Conservation (phyloP, 2,888 invertebrate genomes). For the Cerastoderma edule region DNA sequence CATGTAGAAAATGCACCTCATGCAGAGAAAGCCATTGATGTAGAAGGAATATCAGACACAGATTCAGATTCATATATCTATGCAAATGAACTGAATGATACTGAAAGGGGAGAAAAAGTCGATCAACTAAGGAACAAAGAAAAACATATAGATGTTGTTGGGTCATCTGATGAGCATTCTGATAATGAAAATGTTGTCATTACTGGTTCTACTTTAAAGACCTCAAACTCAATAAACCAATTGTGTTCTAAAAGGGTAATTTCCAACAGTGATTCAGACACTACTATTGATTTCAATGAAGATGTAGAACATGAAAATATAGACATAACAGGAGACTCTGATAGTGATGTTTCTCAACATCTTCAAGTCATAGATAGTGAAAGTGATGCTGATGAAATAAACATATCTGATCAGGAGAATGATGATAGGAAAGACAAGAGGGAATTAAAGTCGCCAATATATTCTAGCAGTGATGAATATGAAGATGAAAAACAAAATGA, state of each 20-base stretch:
- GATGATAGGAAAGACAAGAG: not conserved
- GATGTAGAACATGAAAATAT: not conserved
- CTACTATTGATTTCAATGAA: not conserved
- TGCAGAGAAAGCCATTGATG: slow-evolving; percentile 32
- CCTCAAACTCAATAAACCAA: not conserved
- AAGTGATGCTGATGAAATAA: not conserved
- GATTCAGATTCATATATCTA: slow-evolving; percentile 20
- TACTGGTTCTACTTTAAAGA: not conserved
- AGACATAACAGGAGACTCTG: not conserved
- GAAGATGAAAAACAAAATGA: too few relatives aligned
- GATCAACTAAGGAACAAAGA: slow-evolving; percentile 25
- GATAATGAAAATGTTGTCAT: not conserved
- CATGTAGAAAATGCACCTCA: not conserved
- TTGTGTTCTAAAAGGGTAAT: not conserved
- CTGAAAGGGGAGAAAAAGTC: slow-evolving; percentile 19
- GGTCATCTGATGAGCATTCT: slow-evolving; percentile 45
- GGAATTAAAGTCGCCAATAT: not conserved
- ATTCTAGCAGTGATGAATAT: too few relatives aligned
- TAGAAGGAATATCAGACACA: slow-evolving; percentile 39
- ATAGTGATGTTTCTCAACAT: not conserved
- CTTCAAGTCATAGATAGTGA: not conserved
- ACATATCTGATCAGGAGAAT: not conserved
- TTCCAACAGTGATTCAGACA: not conserved
- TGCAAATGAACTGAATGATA: slow-evolving; percentile 33
- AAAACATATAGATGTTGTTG: slow-evolving; percentile 42